phyloP scores from a whole-genome alignment of 23 tunicate species.

The Corella eumyota region DNA sequence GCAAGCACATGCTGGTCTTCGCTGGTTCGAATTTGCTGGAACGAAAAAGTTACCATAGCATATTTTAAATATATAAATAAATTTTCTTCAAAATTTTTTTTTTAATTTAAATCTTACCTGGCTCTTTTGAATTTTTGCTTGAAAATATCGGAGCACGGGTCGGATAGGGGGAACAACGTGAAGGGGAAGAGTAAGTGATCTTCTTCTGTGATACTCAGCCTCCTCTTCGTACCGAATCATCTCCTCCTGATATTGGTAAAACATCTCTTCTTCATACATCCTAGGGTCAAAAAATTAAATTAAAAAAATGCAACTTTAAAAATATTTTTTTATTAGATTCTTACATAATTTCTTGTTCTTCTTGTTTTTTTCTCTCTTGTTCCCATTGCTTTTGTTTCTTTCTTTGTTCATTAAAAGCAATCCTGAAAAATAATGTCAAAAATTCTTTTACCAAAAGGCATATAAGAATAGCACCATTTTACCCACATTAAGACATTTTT shows the following conservation, averaged over 20 bases:
- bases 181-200: conserved; percentile 14
- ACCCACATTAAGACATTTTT: no score
- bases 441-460: no score
- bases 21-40: conserved; percentile 33
- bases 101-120: no score
- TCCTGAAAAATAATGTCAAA: conserved; percentile 1
- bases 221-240: conserved; percentile 36
- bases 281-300: conserved; percentile 2
- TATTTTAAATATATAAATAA: no score
- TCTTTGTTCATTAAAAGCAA: conserved; percentile 26
- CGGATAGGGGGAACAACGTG: conserved; percentile 27
- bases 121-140: no score
- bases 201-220: conserved; percentile 22
- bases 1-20: conserved; percentile 47
- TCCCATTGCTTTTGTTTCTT: conserved; percentile 22
- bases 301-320: no score
- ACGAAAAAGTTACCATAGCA: not conserved
- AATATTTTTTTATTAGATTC: not conserved
- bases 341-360: conserved; percentile 51
- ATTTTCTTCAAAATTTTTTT: not conserved
- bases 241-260: conserved; percentile 26
- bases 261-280: conserved; percentile 37
- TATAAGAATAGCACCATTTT: no score
- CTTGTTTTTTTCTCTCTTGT: conserved; percentile 20
- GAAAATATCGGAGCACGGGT: conserved; percentile 19